phyloP scores from a whole-genome alignment of 2,113 vertebrate species.

The Esox niger region DNA sequence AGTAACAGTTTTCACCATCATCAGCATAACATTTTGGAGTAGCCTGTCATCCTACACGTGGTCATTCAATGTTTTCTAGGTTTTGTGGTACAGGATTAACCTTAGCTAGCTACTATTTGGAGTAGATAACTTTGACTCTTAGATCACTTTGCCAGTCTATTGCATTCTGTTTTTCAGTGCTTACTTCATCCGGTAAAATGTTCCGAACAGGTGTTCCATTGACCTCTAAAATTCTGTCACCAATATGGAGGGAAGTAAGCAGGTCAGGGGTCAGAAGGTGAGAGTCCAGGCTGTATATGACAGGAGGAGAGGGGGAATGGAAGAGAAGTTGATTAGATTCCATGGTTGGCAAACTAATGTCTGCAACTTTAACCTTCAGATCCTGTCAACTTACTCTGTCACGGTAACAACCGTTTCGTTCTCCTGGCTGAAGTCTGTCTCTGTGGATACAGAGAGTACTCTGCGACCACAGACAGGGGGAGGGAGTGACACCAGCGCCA shows the following conservation, averaged over 20 bases:
- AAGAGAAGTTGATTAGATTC: background rate
- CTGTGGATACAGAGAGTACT: constrained; percentile 80
- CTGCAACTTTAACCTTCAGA: too few species aligned
- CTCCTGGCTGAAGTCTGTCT: constrained; percentile 77
- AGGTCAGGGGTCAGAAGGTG: constrained; percentile 81
- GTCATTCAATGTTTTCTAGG: too few species aligned
- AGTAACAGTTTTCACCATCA: too few species aligned
- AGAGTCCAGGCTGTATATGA: constrained; percentile 81
- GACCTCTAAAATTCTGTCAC: constrained; percentile 90
- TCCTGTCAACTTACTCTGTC: constrained; percentile 83
- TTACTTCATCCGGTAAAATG: constrained; percentile 85
- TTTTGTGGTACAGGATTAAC: too few species aligned
- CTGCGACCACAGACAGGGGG: constrained; percentile 75
- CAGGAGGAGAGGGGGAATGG: constrained; percentile 9
- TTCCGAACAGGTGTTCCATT: constrained; percentile 86
- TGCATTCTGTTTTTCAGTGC: too few species aligned
- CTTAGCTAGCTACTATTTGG: too few species aligned
- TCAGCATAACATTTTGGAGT: too few species aligned
- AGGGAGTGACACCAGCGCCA: constrained; percentile 90
- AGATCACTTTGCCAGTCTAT: too few species aligned
- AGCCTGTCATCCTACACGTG: too few species aligned
- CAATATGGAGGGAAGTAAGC: constrained; percentile 85
- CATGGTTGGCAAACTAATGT: background rate
- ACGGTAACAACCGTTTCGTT: constrained; percentile 79
- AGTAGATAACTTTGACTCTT: too few species aligned